phyloP scores from a whole-genome alignment of 2,888 invertebrate species.

The Zootermopsis nevadensis region DNA sequence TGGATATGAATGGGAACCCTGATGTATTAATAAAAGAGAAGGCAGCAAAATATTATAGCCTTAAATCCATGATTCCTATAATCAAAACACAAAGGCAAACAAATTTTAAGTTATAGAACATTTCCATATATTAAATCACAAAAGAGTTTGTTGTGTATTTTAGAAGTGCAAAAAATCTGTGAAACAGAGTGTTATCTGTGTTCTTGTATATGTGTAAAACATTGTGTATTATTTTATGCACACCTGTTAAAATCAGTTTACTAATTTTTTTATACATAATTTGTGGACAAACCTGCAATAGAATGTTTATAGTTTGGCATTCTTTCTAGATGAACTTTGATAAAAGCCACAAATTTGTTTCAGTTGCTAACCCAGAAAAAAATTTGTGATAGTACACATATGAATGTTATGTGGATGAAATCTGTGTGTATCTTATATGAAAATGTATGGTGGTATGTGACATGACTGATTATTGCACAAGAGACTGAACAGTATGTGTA shows the following conservation, averaged over 20 bases:
- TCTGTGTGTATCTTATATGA: not conserved
- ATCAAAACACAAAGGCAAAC: not conserved
- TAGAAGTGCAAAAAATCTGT: not conserved
- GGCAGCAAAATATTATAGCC: not conserved
- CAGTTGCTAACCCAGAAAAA: not conserved
- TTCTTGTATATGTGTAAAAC: not conserved
- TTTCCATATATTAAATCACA: not conserved
- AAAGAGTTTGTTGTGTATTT: not conserved
- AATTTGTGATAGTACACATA: not conserved
- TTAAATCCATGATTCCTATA: not conserved
- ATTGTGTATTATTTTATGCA: not conserved
- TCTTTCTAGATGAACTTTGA: not conserved
- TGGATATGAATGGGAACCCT: constrained; percentile 3
- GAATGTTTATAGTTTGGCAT: not conserved
- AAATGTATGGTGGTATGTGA: not conserved
- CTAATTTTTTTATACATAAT: no score
- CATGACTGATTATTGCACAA: not conserved
- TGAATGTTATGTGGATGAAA: not conserved
- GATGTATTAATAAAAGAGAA: not conserved
- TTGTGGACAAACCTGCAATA: not conserved
- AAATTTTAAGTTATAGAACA: not conserved
- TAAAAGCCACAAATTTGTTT: not conserved
- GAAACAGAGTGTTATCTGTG: not conserved
- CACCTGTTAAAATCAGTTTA: no score
- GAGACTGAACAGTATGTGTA: not conserved